Evolutionary conservation across 2,888 invertebrate species (phyloP).

Genomic region (Sabatieria punctata): DNA sequence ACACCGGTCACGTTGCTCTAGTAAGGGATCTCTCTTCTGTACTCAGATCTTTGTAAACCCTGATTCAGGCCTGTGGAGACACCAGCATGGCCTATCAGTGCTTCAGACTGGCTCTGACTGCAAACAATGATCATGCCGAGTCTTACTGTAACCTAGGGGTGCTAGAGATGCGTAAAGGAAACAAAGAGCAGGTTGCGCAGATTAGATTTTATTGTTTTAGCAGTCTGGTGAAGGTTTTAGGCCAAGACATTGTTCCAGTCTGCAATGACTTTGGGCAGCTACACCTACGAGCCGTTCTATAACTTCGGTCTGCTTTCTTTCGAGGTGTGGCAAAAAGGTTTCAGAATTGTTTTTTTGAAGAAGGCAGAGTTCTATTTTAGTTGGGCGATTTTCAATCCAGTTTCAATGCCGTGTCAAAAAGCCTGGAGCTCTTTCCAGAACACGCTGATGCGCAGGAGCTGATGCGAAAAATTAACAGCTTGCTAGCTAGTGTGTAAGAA

Average conservation of each 20-base stretch:
- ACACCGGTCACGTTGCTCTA: conserved; percentile 78
- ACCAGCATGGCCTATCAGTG: conserved; percentile 59
- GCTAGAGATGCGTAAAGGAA: conserved; percentile 49
- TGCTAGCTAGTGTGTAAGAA: too few species aligned
- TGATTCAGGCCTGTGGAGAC: conserved; percentile 71
- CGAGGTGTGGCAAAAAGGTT: conserved; percentile 27
- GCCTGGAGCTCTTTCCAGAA: conserved; percentile 45
- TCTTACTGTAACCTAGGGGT: conserved; percentile 71
- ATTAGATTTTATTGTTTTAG: too few species aligned
- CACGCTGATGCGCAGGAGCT: conserved; percentile 43
- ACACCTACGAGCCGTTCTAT: conserved; percentile 47
- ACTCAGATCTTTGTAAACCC: too few species aligned
- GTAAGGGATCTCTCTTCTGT: too few species aligned
- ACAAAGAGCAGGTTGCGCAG: conserved; percentile 39
- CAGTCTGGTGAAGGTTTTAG: conserved; percentile 26
- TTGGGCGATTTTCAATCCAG: conserved; percentile 48
- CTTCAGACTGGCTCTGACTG: conserved; percentile 54
- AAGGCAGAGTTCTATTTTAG: conserved; percentile 32
- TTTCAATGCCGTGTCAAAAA: conserved; percentile 45
- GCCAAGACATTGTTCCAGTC: conserved; percentile 53
- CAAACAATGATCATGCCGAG: conserved; percentile 60
- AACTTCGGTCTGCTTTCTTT: conserved; percentile 46
- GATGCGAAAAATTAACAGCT: not conserved
- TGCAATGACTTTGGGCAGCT: conserved; percentile 40
- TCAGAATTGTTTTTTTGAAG: not conserved